phyloP scores from a whole-genome alignment of 2,797 vertebrate genomes.

The Clarias laeviceps region DNA sequence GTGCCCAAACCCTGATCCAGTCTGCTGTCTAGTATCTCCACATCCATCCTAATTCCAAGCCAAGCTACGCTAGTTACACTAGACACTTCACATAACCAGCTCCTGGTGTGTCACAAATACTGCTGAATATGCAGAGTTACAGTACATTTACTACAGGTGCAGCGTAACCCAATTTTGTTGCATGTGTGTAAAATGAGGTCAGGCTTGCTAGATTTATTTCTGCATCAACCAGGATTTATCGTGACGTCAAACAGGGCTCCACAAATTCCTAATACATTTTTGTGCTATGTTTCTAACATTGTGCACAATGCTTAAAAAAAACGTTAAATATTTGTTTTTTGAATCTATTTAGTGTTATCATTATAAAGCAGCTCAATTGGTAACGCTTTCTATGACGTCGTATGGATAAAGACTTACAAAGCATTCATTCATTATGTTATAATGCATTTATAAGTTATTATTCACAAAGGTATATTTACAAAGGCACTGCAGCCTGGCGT shows the following conservation, averaged over 20 bases:
- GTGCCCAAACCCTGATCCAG: conserved; percentile 18
- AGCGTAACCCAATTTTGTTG: not conserved
- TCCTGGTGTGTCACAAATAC: not conserved
- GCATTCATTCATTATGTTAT: not conserved
- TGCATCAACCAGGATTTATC: not conserved
- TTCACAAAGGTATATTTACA: not conserved
- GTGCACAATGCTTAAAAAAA: not conserved
- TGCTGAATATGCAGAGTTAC: conserved; percentile 10
- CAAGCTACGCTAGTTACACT: not conserved
- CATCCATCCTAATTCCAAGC: not conserved
- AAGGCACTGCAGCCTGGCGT: not conserved
- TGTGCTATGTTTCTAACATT: not conserved
- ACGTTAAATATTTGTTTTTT: not conserved
- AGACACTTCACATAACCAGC: not conserved
- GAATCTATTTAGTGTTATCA: not conserved
- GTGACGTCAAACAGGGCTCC: not conserved
- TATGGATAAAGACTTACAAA: not conserved
- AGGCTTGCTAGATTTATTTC: not conserved
- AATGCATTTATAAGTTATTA: not conserved
- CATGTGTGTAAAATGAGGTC: not conserved
- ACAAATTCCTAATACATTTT: not conserved
- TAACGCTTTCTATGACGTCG: too few species aligned
- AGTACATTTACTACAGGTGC: not conserved
- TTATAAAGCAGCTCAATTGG: not conserved
- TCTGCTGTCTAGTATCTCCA: not conserved